phyloP scores from a whole-genome alignment of 2,113 vertebrate species.

The Xerus inauris region DNA sequence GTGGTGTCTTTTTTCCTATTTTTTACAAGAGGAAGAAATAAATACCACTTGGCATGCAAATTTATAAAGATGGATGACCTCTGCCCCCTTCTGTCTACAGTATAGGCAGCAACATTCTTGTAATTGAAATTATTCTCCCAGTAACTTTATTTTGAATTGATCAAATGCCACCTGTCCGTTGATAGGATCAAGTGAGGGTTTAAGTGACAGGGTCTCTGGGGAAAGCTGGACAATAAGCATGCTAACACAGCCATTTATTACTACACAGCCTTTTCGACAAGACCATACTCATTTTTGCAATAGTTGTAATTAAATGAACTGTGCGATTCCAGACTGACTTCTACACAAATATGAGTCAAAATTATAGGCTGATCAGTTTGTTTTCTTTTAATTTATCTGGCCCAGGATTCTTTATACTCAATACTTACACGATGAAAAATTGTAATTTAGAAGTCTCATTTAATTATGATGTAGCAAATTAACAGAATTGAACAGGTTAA shows the following conservation, averaged over 20 bases:
- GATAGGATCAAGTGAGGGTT: slow-evolving; percentile 39
- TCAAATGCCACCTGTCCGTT: slow-evolving; percentile 53
- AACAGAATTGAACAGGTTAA: neutral
- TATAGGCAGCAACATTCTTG: slow-evolving; percentile 27
- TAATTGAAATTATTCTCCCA: slow-evolving; percentile 69
- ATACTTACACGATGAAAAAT: neutral
- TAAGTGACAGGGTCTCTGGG: slow-evolving; percentile 15
- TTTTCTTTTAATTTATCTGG: neutral
- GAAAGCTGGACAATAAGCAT: neutral
- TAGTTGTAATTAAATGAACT: slow-evolving; percentile 45
- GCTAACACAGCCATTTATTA: slow-evolving; percentile 26
- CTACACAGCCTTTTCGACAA: slow-evolving; percentile 12
- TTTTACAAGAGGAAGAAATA: slow-evolving; percentile 53
- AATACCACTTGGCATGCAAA: slow-evolving; percentile 12
- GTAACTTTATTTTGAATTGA: slow-evolving; percentile 71
- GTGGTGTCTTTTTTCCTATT: neutral
- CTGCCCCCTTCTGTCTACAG: slow-evolving; percentile 28
- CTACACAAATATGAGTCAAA: neutral
- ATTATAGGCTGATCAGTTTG: neutral
- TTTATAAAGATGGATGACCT: slow-evolving; percentile 59
- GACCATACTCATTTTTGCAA: neutral
- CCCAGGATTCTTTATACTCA: neutral
- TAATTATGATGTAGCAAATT: neutral
- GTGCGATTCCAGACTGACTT: neutral
- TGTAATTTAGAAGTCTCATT: neutral